Percentiles rank a stretch among this genome's conserved stretches.
These are phyloP conservation scores for Muricea muricata DNA, from an alignment of 92 coral and sea anemone genomes.

Conservation along the genomic window DNA sequence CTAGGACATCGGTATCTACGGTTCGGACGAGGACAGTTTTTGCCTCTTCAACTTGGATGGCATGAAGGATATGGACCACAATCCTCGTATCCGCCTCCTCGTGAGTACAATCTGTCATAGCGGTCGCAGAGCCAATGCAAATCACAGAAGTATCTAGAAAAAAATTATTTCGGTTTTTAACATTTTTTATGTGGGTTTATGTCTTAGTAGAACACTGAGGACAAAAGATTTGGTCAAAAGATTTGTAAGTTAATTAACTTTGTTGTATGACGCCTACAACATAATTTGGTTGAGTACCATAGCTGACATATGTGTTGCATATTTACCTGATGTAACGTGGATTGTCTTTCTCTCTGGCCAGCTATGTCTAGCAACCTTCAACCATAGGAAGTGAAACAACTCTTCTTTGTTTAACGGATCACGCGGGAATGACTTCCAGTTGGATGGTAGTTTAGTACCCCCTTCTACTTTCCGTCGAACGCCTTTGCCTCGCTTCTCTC, in stretches of 20 bases:
- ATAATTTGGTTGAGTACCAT: not conserved
- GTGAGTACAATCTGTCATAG: slow-evolving; percentile 49
- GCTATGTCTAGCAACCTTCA: slow-evolving; percentile 20
- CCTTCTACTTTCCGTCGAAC: slow-evolving; percentile 59
- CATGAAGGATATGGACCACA: slow-evolving; percentile 13
- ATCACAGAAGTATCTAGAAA: not conserved
- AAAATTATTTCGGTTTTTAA: slow-evolving; percentile 10
- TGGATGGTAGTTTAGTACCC: slow-evolving; percentile 47
- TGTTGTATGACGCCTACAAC: slow-evolving; percentile 19
- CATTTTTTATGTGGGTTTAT: not conserved
- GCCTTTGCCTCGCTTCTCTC: slow-evolving; percentile 60
- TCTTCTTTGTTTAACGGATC: slow-evolving; percentile 38
- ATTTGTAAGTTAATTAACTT: slow-evolving; percentile 10
- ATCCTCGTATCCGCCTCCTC: slow-evolving; percentile 63
- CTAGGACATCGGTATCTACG: slow-evolving; percentile 17
- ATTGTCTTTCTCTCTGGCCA: slow-evolving; percentile 21
- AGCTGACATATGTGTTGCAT: slow-evolving; percentile 1
- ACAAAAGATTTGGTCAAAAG: not conserved
- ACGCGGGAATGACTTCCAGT: slow-evolving; percentile 32
- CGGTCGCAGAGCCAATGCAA: slow-evolving; percentile 12
- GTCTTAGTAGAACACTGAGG: not conserved
- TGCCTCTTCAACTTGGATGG: not conserved
- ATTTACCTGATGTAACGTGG: slow-evolving; percentile 29
- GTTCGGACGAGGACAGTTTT: not conserved
- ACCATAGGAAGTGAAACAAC: slow-evolving; percentile 18